phyloP scores from a whole-genome alignment of 2,888 invertebrate species.

The Macroteleia sp. region DNA sequence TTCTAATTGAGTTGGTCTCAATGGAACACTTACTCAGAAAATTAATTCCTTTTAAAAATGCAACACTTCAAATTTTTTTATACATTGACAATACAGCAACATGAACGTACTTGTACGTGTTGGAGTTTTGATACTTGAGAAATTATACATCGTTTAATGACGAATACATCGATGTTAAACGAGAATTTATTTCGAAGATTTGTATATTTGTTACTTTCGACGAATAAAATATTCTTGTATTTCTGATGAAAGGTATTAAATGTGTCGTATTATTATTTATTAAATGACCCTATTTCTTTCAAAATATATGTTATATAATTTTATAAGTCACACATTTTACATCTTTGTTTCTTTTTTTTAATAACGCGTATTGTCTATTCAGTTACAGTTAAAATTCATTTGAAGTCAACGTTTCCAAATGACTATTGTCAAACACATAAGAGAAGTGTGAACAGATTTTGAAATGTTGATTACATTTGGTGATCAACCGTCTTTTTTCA shows the following conservation, averaged over 20 bases:
- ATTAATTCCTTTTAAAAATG: conserved; percentile 19
- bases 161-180: conserved; percentile 63
- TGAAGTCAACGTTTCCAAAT: conserved; percentile 22
- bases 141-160: too few species aligned
- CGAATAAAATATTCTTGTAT: conserved; percentile 84
- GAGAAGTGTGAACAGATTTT: conserved; percentile 77
- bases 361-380: too few species aligned
- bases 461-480: conserved; percentile 80
- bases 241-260: conserved; percentile 71
- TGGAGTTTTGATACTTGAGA: conserved; percentile 58
- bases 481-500: conserved; percentile 53
- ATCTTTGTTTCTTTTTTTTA: too few species aligned
- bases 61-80: conserved; percentile 62
- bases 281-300: background rate
- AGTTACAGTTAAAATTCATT: too few species aligned
- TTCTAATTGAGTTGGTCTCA: conserved; percentile 19
- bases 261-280: conserved; percentile 1
- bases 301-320: too few species aligned
- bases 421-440: conserved; percentile 35
- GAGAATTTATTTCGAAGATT: conserved; percentile 81
- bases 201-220: conserved; percentile 84
- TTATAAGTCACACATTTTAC: too few species aligned
- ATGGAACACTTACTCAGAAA: conserved; percentile 8
- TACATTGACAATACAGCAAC: conserved; percentile 73
- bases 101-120: conserved; percentile 16